Conservation (phyloP, 2,888 invertebrate species). For the Drosophila falleni region DNA sequence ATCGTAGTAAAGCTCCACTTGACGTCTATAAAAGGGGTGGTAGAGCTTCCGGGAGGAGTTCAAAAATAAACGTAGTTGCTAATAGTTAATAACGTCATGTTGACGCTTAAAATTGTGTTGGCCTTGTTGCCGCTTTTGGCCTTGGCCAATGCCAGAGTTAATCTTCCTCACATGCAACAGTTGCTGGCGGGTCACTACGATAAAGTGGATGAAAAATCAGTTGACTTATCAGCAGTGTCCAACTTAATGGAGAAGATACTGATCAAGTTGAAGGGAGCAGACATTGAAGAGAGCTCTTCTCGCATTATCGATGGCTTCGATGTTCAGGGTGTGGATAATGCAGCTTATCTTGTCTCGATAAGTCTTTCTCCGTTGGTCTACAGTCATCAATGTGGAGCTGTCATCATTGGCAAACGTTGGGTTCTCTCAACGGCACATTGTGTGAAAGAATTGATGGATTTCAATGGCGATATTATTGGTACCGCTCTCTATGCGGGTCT, state of each 20-base stretch:
- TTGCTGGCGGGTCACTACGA: constrained; percentile 46
- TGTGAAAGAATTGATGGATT: constrained; percentile 47
- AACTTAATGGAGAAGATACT: constrained; percentile 37
- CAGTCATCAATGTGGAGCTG: constrained; percentile 85
- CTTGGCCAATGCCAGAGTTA: constrained; percentile 41
- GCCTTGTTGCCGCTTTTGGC: constrained; percentile 48
- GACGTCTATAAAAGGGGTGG: constrained; percentile 40
- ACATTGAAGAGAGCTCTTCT: constrained; percentile 40
- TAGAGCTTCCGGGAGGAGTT: constrained; percentile 24
- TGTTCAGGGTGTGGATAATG: constrained; percentile 68
- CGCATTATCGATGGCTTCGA: constrained; percentile 74
- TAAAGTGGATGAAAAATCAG: constrained; percentile 1
- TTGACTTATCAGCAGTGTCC: not conserved
- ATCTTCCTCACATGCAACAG: constrained; percentile 43
- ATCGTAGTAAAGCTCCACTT: constrained; percentile 35
- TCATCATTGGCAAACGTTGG: constrained; percentile 84
- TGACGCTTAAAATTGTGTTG: constrained; percentile 41
- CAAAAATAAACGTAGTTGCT: constrained; percentile 13
- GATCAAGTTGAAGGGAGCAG: constrained; percentile 13
- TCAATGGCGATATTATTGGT: constrained; percentile 67
- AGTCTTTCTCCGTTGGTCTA: constrained; percentile 68
- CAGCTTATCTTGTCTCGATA: constrained; percentile 76
- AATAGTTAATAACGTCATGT: constrained; percentile 31
- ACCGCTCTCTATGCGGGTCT: constrained; percentile 75
- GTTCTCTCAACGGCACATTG: constrained; percentile 85